Evolutionary conservation across 2,797 vertebrate genomes (phyloP), one percentile per base, ranked within the genome.

Genomic region (Helostoma temminkii): DNA sequence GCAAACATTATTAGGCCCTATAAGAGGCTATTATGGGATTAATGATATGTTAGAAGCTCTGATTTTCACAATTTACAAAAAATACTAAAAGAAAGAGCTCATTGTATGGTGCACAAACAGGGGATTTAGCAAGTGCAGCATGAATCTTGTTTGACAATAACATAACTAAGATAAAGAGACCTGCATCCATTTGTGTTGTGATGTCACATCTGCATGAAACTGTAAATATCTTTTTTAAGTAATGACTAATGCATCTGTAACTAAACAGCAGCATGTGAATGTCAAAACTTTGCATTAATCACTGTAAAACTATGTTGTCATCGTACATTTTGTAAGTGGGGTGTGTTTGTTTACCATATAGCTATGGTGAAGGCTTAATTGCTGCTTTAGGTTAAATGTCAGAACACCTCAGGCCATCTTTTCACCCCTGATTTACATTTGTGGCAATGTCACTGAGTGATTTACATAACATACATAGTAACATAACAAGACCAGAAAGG

Each of bases 301-400:
- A 80, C 22, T 9, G 62, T 19, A 25, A 39, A 72, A 4, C 66
- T 76, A 76, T 71, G 73, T 49, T 24, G 28, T 18, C 34, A 54
- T 71, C 64, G 42, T 19, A 26, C 19, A 47, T 14, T 39, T 30
- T 36, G 58, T 19, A 34, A 5, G 41, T 32, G 15, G 26, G 14
- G 52, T 57, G 39, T 71, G 25, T 75, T 74, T 82, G 58, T 86
- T 83, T 74, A 49, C 37, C 9, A 1, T 16, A 50, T 73, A 3
- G 54, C 78, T 34, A 79, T 77, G 65, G 83, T 57, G 74, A 83
- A 45, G 16, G 6, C 28, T 16, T 16, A 63, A 24, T 28, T 54
- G 49, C 62, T 18, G 32, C 30, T 45, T 32, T 21, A 5, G 53
- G 61, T 37, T 25, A 5, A 28, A 3, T 22, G 46, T 52, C 64